Percentiles rank a stretch among this genome's conserved stretches.
These are phyloP conservation scores for Chorisops tibialis DNA, from an alignment of 2,888 invertebrate genomes.

Conservation along the genomic window DNA sequence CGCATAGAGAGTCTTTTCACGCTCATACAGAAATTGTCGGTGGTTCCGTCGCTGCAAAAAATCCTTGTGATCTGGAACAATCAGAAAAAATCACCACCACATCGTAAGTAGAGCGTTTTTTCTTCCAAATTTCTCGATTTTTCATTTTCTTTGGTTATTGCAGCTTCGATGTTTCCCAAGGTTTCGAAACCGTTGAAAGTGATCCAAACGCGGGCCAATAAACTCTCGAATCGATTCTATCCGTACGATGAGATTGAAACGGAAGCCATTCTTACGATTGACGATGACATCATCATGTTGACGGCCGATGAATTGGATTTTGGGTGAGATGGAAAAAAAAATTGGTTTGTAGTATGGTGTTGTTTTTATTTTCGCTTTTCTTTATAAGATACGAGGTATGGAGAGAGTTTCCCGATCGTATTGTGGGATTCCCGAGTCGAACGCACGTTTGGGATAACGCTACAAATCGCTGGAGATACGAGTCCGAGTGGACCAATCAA, in stretches of 20 bases:
- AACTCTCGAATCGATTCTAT: conserved; percentile 91
- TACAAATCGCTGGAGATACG: conserved; percentile 84
- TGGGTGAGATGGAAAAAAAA: conserved; percentile 61
- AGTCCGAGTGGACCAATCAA: conserved; percentile 96
- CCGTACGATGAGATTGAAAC: conserved; percentile 96
- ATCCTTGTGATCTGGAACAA: conserved; percentile 96
- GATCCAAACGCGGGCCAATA: conserved; percentile 85
- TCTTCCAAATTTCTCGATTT: background rate
- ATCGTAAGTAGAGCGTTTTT: conserved; percentile 60
- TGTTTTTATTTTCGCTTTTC: background rate
- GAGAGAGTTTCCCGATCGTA: conserved; percentile 94
- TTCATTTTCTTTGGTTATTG: conserved; percentile 37
- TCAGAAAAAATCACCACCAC: conserved; percentile 85
- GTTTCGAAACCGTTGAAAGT: conserved; percentile 86
- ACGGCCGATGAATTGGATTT: conserved; percentile 95
- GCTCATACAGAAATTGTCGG: conserved; percentile 77
- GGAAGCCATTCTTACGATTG: conserved; percentile 90
- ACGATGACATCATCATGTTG: conserved; percentile 94
- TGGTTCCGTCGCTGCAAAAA: conserved; percentile 86
- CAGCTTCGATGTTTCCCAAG: conserved; percentile 85
- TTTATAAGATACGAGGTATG: conserved; percentile 72
- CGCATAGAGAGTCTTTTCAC: conserved; percentile 83
- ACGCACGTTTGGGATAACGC: conserved; percentile 91
- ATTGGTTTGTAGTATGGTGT: background rate
- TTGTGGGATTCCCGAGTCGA: conserved; percentile 94